Base-by-base conservation (phyloP, 2,888 invertebrate genomes). In the Caenorhabditis sp. region DNA sequence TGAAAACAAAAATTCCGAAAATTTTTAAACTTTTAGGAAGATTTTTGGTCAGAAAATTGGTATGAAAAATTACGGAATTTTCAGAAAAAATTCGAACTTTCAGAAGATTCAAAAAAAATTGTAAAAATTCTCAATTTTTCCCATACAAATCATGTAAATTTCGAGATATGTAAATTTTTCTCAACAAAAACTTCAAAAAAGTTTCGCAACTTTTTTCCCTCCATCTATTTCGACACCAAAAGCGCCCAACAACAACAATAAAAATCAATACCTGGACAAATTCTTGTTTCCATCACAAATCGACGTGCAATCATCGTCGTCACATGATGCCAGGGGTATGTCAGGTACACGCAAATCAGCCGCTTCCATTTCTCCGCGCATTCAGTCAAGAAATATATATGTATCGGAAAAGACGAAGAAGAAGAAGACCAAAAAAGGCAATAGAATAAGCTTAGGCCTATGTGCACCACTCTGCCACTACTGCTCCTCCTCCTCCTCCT, bases 281-380 rank as follows among this genome's bases (percentile, higher is more conserved):
- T 74, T 74, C 57, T 75, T 70, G 51, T 75, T 70, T 12, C 65
- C 72, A 64, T 81, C 79, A 43, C 62, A 58, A 27, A 70, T 43
- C 43, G 43, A 43, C 43, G 12, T 10, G 17, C 43, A 64, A 36
- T 74, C 74, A 55, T 83, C 81, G 62, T 82, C 79, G 54, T 84
- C 84, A 49, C 74, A 66, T 37, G 68, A 66, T 19, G 85, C 85
- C 62, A 85, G 72, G 12, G 85, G 85, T 61, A 84, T 83, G 66
- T 83, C 82, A 58, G 83, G 83, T 59, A 83, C 81, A 58, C 78
- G 71, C 59, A 83, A 69, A 58, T 81, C 82, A 61, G 77, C 74
- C 57, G 77, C 76, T 24, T 78, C 77, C 74, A 76, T 74, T 27
- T 72, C 27, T 14, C 43, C 43, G 17, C 43, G 43, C 43, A 19